Base-by-base conservation (phyloP, 1,140 invertebrate species). In the Uloborus diversus region DNA sequence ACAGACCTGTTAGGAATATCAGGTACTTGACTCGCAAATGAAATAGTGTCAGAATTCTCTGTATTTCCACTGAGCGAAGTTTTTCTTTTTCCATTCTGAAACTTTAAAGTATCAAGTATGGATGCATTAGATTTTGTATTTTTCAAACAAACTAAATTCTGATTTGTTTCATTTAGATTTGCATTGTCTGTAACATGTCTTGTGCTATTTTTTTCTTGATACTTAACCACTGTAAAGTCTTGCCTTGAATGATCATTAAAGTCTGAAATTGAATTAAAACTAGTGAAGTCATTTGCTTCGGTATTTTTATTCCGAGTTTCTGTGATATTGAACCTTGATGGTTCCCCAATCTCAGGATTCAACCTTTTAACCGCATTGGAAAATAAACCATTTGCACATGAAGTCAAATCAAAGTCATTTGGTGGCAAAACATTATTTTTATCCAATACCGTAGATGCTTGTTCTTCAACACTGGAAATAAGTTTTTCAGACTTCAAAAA, bases 401-500 rank as follows among this genome's bases (percentile, higher is more conserved):
- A 32, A 62, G 53, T 65, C 4, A 53, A 53, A 32, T 27, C 9
- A 42, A 13, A 7, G 7, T 30, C 27, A 51, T 65, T 76, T 33
- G 1, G 11, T 28, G n/a, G 49, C 9, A 51, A 35, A 53, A 4
- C 5, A 42, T 47, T 9, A 30, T 2, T 20, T 64, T 7, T 4
- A 33, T 53, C 32, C 25, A 17, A 20, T n/a, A n/a, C n/a, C n/a
- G n/a, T n/a, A 76, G 20, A 0, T 17, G 23, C 17, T 13, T 35
- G 25, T 30, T 68, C 37, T 13, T 37, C 23, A 47, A 13, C n/a
- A 47, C 23, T 42, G 25, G n/a, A 27, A 42, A 68, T 3, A 1
- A 66, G 5, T 25, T 66, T 37, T 23, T 69, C 25, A 33, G 7
- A 9, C 47, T 81, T 82, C 4, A 86, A 56, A 80, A 87, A 87